A percentile compares a stretch with the other conserved stretches of the same genome.
phyloP scores from a whole-genome alignment of 2,888 invertebrate species.

The Chrysina gloriosa region DNA sequence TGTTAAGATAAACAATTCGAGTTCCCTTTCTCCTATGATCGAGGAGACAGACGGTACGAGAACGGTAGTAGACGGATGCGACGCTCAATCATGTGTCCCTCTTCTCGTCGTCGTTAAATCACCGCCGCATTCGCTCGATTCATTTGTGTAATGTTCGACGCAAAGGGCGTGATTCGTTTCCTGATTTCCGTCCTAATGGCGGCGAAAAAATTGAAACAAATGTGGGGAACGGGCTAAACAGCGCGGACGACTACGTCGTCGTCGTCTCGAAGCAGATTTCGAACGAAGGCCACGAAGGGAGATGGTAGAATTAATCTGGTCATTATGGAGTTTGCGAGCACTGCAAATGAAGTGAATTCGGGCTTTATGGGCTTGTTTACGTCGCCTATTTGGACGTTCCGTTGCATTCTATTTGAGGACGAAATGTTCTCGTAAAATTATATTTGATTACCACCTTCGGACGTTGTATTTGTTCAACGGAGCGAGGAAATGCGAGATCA shows the following conservation, averaged over 20 bases:
- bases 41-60: slow-evolving; percentile 10
- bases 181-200: slow-evolving; percentile 28
- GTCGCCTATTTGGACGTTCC: slow-evolving; percentile 1
- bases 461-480: slow-evolving; percentile 1
- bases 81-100: slow-evolving; percentile 47
- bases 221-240: neutral
- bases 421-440: slow-evolving; percentile 8
- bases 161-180: slow-evolving; percentile 41
- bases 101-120: slow-evolving; percentile 44
- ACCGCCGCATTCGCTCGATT: slow-evolving; percentile 47
- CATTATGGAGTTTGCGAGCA: slow-evolving; percentile 29
- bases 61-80: slow-evolving; percentile 40
- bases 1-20: slow-evolving; percentile 48
- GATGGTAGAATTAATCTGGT: slow-evolving; percentile 17
- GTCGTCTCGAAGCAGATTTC: neutral
- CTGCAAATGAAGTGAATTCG: slow-evolving; percentile 33
- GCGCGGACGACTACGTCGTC: neutral
- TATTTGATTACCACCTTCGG: slow-evolving; percentile 9
- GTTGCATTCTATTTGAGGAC: slow-evolving; percentile 23
- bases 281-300: neutral
- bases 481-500: too few species aligned
- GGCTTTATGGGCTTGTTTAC: slow-evolving; percentile 30
- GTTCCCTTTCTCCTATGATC: slow-evolving; percentile 36
- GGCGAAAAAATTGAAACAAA: slow-evolving; percentile 34
- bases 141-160: slow-evolving; percentile 46